These are phyloP conservation scores for Sebastes flavidus DNA, from an alignment of 2,797 vertebrate genomes.

Conservation along the genomic window DNA sequence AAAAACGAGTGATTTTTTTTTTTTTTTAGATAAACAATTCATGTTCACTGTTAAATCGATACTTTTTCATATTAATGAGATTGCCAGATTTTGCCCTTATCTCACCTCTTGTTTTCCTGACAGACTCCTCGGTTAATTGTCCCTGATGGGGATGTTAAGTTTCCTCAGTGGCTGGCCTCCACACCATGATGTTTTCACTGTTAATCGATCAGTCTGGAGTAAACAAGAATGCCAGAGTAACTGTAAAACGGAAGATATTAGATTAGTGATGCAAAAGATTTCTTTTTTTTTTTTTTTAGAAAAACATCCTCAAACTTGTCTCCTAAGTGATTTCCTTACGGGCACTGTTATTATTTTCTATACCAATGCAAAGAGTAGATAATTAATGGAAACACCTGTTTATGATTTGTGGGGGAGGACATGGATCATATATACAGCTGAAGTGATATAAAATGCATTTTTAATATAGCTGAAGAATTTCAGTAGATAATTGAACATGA, in stretches of 20 bases:
- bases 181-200: slow-evolving; percentile 70
- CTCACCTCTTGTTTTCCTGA: slow-evolving; percentile 56
- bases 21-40: slow-evolving; percentile 23
- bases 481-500: not conserved
- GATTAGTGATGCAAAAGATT: slow-evolving; percentile 26
- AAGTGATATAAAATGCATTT: not conserved
- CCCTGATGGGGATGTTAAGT: slow-evolving; percentile 57
- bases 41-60: slow-evolving; percentile 61
- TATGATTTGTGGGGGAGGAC: not conserved
- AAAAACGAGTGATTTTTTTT: not conserved
- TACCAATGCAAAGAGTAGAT: not conserved
- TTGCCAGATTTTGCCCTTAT: slow-evolving; percentile 65
- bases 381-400: slow-evolving; percentile 13
- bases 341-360: not conserved
- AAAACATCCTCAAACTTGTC: not conserved
- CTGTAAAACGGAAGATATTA: slow-evolving; percentile 50
- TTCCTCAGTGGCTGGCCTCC: slow-evolving; percentile 47
- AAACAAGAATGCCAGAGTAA: slow-evolving; percentile 74
- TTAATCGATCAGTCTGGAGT: slow-evolving; percentile 77
- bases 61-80: slow-evolving; percentile 66
- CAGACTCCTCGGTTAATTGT: slow-evolving; percentile 61
- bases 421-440: not conserved
- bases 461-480: not conserved
- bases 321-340: not conserved
- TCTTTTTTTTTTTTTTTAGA: not conserved